These are phyloP conservation scores for Notarius quadriscutis DNA, from an alignment of 2,113 vertebrate genomes.

Conservation along the genomic window DNA sequence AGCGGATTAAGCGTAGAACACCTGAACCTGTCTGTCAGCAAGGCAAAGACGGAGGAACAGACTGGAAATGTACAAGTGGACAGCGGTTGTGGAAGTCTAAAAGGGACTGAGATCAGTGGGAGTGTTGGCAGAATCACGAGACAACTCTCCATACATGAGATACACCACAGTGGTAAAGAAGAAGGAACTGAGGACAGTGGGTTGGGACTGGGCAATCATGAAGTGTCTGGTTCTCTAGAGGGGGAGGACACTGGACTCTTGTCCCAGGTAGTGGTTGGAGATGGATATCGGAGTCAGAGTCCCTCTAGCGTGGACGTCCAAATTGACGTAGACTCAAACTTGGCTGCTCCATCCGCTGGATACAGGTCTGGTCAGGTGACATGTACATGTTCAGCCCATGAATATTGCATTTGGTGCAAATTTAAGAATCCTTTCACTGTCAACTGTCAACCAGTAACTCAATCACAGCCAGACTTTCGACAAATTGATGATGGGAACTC, in stretches of 20 bases:
- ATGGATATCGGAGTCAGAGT: conserved; percentile 64
- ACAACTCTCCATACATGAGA: conserved; percentile 51
- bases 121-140: conserved; percentile 40
- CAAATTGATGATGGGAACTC: conserved; percentile 31
- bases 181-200: conserved; percentile 59
- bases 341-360: conserved; percentile 58
- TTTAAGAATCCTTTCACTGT: conserved; percentile 26
- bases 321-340: conserved; percentile 36
- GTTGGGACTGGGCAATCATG: conserved; percentile 54
- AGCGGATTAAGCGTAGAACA: conserved; percentile 66
- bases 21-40: conserved; percentile 8
- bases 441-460: neutral
- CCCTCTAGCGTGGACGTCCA: conserved; percentile 46
- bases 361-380: conserved; percentile 64
- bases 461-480: neutral
- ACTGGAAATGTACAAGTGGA: conserved; percentile 59
- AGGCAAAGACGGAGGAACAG: neutral
- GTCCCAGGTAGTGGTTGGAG: conserved; percentile 37
- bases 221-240: conserved; percentile 52
- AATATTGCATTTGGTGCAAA: conserved; percentile 68
- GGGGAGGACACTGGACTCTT: conserved; percentile 45
- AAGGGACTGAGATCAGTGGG: conserved; percentile 58
- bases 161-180: neutral
- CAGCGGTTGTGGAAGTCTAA: conserved; percentile 72
- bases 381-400: conserved; percentile 65